Percentiles rank a stretch among this genome's conserved stretches.
Evolutionary conservation across 2,797 vertebrate genomes (phyloP).

Genomic region (Aphelocoma californica): DNA sequence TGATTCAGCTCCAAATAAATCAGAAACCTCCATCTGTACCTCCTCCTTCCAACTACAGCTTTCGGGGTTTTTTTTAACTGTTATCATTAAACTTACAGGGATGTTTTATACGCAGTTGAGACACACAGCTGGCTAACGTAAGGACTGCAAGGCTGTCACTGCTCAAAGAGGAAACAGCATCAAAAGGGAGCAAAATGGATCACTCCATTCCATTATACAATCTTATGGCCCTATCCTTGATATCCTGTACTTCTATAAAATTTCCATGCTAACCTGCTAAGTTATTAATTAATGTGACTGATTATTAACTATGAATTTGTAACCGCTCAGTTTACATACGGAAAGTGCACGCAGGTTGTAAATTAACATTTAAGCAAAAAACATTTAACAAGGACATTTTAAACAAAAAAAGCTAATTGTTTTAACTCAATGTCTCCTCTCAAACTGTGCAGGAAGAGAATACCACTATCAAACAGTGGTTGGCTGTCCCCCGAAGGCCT

Average conservation of each 20-base stretch:
- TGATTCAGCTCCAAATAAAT: not conserved
- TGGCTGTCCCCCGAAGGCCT: not conserved
- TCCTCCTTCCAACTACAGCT: not conserved
- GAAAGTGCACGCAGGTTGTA: rapidly evolving
- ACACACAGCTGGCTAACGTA: not conserved
- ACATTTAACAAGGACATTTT: not conserved
- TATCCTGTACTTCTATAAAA: not conserved
- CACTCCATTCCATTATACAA: not conserved
- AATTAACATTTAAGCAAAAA: not conserved
- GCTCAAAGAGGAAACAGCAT: not conserved
- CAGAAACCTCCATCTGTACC: not conserved
- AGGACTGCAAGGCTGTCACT: not conserved
- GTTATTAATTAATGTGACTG: not conserved
- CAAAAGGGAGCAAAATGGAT: not conserved
- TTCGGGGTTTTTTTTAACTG: rapidly evolving
- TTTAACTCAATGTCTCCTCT: not conserved
- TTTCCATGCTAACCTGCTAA: not conserved
- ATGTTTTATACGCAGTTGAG: not conserved
- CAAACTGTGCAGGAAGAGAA: not conserved
- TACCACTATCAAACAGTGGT: not conserved
- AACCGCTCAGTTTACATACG: not conserved
- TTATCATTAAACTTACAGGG: not conserved
- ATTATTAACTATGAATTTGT: not conserved
- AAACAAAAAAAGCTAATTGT: not conserved
- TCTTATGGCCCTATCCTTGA: not conserved